Conservation (phyloP, 2,113 vertebrate genomes). For the Hippoglossus stenolepis region DNA sequence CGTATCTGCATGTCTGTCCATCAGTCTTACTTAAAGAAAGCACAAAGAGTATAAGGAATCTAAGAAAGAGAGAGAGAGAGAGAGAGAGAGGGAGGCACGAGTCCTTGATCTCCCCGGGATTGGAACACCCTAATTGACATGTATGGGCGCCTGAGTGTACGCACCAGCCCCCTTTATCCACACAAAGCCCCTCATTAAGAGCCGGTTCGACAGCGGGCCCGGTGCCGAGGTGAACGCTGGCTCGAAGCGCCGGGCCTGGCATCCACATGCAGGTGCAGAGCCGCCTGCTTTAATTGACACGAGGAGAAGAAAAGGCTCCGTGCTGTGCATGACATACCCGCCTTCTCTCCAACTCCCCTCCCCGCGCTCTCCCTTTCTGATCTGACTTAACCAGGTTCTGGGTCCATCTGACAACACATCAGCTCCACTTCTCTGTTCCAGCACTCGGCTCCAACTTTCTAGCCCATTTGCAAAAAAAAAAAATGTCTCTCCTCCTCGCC, state of each 20-base stretch:
- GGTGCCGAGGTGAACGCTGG: slow-evolving; percentile 65
- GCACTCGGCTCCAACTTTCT: slow-evolving; percentile 32
- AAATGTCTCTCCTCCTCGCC: background rate
- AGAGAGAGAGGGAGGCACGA: slow-evolving; percentile 4
- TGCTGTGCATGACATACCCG: slow-evolving; percentile 58
- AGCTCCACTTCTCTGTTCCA: slow-evolving; percentile 41
- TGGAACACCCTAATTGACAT: slow-evolving; percentile 73
- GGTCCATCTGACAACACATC: slow-evolving; percentile 59
- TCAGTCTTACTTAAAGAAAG: slow-evolving; percentile 53
- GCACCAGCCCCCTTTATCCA: slow-evolving; percentile 64
- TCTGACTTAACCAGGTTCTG: slow-evolving; percentile 60
- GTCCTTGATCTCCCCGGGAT: slow-evolving; percentile 59
- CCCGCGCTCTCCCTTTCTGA: slow-evolving; percentile 34
- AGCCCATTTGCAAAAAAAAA: background rate
- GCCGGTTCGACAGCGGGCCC: slow-evolving; percentile 62
- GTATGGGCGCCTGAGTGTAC: slow-evolving; percentile 50
- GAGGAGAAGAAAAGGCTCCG: slow-evolving; percentile 60
- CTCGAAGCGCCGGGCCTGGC: slow-evolving; percentile 51
- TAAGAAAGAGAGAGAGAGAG: background rate
- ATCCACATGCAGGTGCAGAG: slow-evolving; percentile 72
- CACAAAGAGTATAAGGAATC: slow-evolving; percentile 16
- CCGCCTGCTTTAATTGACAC: slow-evolving; percentile 74
- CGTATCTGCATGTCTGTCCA: slow-evolving; percentile 42
- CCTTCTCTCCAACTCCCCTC: slow-evolving; percentile 8
- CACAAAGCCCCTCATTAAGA: slow-evolving; percentile 81